Percentiles rank a stretch among this genome's conserved stretches.
Conservation (phyloP, 2,888 invertebrate species). For the Lampropteryx suffumata region DNA sequence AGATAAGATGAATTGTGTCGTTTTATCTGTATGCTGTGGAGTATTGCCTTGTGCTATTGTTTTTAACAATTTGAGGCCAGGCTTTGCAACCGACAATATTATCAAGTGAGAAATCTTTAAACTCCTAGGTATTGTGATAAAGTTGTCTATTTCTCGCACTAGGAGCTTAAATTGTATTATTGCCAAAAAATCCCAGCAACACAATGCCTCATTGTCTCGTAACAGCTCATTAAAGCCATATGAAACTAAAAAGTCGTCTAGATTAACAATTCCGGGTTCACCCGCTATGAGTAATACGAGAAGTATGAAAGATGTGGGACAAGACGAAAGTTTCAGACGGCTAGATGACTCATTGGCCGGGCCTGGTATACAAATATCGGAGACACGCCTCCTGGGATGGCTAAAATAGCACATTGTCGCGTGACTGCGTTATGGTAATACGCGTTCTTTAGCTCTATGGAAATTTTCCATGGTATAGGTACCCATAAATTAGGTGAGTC, state of each 20-base stretch:
- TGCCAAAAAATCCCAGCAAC: constrained; percentile 20
- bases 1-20: constrained; percentile 32
- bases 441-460: constrained; percentile 49
- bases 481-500: constrained; percentile 37
- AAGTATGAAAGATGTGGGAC: constrained; percentile 75
- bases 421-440: constrained; percentile 67
- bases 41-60: constrained; percentile 28
- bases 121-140: constrained; percentile 21
- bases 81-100: constrained; percentile 16
- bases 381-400: constrained; percentile 79
- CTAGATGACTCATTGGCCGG: constrained; percentile 70
- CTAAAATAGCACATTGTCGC: constrained; percentile 75
- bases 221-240: constrained; percentile 26
- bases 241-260: constrained; percentile 29
- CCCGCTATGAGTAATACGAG: constrained; percentile 73
- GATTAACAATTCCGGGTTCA: constrained; percentile 74
- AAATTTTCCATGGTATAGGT: constrained; percentile 40
- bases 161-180: constrained; percentile 17
- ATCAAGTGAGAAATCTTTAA: constrained; percentile 34
- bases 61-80: constrained; percentile 8
- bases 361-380: constrained; percentile 74
- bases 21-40: constrained; percentile 25
- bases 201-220: constrained; percentile 35
- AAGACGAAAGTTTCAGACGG: constrained; percentile 77
- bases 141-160: constrained; percentile 21